These are phyloP conservation scores for Drosophila merina DNA, from an alignment of 2,888 invertebrate genomes.

Conservation along the genomic window DNA sequence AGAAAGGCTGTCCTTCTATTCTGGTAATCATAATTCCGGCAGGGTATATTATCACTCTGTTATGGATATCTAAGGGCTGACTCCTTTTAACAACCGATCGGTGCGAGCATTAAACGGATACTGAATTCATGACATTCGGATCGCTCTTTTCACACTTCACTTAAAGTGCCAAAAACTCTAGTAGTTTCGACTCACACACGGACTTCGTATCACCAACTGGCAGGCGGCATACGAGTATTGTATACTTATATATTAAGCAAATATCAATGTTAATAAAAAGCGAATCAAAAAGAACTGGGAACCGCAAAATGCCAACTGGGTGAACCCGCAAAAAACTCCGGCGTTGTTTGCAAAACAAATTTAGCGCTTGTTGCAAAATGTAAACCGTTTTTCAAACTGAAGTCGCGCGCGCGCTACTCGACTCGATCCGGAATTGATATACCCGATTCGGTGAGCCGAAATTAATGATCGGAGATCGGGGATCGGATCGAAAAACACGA, in stretches of 20 bases:
- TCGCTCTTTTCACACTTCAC: conserved; percentile 69
- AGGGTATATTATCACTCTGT: conserved; percentile 18
- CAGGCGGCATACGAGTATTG: conserved; percentile 33
- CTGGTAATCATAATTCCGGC: conserved; percentile 60
- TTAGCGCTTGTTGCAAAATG: conserved; percentile 72
- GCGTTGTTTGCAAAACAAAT: conserved; percentile 66
- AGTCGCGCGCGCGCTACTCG: conserved; percentile 59
- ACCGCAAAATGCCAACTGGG: conserved; percentile 39
- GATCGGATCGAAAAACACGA: conserved; percentile 23
- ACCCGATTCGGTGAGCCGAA: conserved; percentile 29
- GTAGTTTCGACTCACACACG: conserved; percentile 59
- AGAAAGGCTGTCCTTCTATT: conserved; percentile 56
- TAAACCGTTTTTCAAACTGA: conserved; percentile 71
- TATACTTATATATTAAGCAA: conserved; percentile 62
- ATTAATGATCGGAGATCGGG: conserved; percentile 21
- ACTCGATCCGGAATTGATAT: conserved; percentile 25
- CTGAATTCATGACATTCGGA: conserved; percentile 56
- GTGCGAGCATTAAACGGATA: conserved; percentile 68
- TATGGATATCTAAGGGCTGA: not conserved
- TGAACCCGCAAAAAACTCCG: conserved; percentile 53
- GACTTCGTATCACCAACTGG: conserved; percentile 55
- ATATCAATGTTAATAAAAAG: conserved; percentile 66
- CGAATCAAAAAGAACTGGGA: conserved; percentile 61
- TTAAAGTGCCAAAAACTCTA: conserved; percentile 62
- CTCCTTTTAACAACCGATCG: conserved; percentile 45